Conservation (phyloP, 2,797 vertebrate species). For the Petrocephalus sullivani region DNA sequence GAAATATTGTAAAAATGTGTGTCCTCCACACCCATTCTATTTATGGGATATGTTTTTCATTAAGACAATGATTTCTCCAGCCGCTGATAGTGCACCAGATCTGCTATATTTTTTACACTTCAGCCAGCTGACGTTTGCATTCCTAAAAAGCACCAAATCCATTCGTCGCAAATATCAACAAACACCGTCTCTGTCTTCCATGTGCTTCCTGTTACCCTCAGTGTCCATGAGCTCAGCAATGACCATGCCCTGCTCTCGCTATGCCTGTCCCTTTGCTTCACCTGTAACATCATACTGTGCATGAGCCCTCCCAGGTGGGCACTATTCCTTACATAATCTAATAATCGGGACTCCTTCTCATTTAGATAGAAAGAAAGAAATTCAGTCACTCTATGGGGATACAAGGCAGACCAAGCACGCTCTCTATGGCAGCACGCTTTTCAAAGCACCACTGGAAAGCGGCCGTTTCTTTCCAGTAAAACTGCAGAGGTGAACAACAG, state of each 20-base stretch:
- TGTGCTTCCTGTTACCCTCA: conserved; percentile 49
- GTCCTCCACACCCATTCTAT: conserved; percentile 13
- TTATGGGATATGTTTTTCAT: conserved; percentile 39
- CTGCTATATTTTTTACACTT: conserved; percentile 46
- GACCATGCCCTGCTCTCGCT: conserved; percentile 43
- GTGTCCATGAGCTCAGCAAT: conserved; percentile 53
- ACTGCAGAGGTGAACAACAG: conserved; percentile 48
- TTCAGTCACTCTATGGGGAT: not conserved
- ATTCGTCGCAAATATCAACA: conserved; percentile 41
- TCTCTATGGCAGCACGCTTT: conserved; percentile 29
- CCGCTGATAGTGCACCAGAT: conserved; percentile 29
- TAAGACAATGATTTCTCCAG: conserved; percentile 43
- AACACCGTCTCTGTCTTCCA: conserved; percentile 46
- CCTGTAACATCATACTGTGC: conserved; percentile 2
- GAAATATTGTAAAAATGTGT: conserved; percentile 22
- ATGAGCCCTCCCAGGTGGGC: conserved; percentile 39
- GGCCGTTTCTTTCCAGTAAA: conserved; percentile 35
- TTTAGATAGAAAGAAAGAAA: not conserved
- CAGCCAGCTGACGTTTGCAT: conserved; percentile 43
- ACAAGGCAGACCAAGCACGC: not conserved
- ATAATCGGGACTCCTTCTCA: conserved; percentile 25
- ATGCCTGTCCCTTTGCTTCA: conserved; percentile 26
- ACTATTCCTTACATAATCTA: conserved; percentile 50
- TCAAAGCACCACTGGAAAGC: conserved; percentile 50
- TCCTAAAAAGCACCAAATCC: conserved; percentile 36